Evolutionary conservation across 1,140 invertebrate species (phyloP).

Genomic region (Saccostrea echinata): DNA sequence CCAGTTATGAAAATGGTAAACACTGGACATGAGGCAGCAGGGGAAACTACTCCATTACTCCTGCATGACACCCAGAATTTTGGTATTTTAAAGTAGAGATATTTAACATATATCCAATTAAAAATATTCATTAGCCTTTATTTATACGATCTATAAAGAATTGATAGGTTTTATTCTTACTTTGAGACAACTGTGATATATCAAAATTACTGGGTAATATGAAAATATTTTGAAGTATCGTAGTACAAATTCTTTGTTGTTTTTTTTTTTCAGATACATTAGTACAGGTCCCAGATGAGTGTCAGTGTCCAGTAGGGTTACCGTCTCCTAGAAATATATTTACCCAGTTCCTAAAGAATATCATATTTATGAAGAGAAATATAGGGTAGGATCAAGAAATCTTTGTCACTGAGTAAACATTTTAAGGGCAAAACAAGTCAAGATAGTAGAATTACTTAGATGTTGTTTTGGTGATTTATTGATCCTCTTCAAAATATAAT

Average conservation of each 20-base stretch:
- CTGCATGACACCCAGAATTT: neutral
- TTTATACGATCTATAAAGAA: no score
- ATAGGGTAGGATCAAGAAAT: conserved; percentile 87
- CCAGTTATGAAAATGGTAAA: conserved; percentile 20
- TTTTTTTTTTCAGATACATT: neutral
- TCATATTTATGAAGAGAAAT: conserved; percentile 95
- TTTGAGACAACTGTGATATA: no score
- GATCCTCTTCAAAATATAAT: no score
- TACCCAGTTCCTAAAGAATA: conserved; percentile 94
- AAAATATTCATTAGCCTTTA: no score
- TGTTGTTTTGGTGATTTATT: no score
- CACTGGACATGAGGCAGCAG: neutral
- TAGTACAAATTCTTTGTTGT: no score
- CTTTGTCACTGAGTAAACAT: no score
- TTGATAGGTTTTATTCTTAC: no score
- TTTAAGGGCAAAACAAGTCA: no score
- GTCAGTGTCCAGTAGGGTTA: conserved; percentile 50
- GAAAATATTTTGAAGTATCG: no score
- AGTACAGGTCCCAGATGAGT: neutral
- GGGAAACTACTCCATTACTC: conserved; percentile 52
- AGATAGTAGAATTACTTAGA: no score
- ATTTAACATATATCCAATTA: neutral
- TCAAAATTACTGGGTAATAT: no score
- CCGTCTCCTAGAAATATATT: conserved; percentile 69
- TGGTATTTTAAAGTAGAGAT: neutral